Evolutionary conservation across 2,113 vertebrate genomes (phyloP).

Genomic region (Xenopus tropicalis): UCB_Xtro_10.0 CM004444.2:102157501-102158000

Average conservation of each 20-base stretch:
- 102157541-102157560: no score
- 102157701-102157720: background rate
- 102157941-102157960: constrained; percentile 19
- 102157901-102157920: constrained; percentile 9
- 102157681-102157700: no score
- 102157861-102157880: background rate
- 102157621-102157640: no score
- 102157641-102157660: no score
- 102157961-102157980: background rate
- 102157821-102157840: background rate
- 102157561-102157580: no score
- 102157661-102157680: no score
- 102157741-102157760: no score
- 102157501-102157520: no score
- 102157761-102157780: background rate
- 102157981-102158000: constrained; percentile 5
- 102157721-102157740: background rate
- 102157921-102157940: constrained; percentile 13
- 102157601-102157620: no score
- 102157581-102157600: no score
- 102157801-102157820: background rate
- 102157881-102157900: constrained; percentile 7
- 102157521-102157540: no score
- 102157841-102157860: background rate
- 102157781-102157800: background rate